Percentiles rank a stretch among this genome's conserved stretches.
phyloP scores from a whole-genome alignment of 2,888 invertebrate genomes.

The Orthosia incerta region DNA sequence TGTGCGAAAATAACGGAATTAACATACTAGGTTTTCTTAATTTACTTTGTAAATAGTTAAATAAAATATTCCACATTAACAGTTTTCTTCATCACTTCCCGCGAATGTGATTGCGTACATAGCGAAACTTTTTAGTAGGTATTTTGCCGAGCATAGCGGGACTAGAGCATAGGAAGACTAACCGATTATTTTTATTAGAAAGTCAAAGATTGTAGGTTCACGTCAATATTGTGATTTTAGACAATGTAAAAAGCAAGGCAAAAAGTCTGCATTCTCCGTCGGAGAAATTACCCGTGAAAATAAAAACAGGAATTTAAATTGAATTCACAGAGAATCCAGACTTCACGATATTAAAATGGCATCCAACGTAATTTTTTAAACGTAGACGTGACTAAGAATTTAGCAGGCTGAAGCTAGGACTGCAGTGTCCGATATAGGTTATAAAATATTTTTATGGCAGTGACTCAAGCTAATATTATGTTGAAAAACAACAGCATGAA shows the following conservation, averaged over 20 bases:
- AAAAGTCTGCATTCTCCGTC: constrained; percentile 5
- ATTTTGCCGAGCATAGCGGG: too few relatives aligned
- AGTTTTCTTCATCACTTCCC: too few relatives aligned
- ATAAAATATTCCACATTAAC: too few relatives aligned
- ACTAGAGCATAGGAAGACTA: too few relatives aligned
- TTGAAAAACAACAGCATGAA: background rate
- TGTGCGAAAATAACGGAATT: too few relatives aligned
- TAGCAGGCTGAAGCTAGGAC: background rate
- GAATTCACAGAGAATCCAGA: constrained; percentile 11
- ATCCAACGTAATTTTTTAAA: constrained; percentile 14
- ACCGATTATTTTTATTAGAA: too few relatives aligned
- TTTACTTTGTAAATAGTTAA: too few relatives aligned
- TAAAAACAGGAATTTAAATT: constrained; percentile 34
- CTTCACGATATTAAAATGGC: constrained; percentile 24
- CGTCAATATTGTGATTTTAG: too few relatives aligned
- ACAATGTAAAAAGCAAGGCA: too few relatives aligned
- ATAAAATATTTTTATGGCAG: background rate
- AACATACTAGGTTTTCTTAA: too few relatives aligned
- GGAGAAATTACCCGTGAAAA: constrained; percentile 4
- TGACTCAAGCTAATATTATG: background rate
- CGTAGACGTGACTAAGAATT: constrained; percentile 36
- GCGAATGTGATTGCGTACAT: too few relatives aligned
- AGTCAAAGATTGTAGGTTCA: background rate
- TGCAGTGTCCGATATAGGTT: background rate
- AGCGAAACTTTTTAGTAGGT: too few relatives aligned